Evolutionary conservation across 2,888 invertebrate species (phyloP), one percentile per base, ranked within the genome.

Genomic region (Halocaridina rubra): DNA sequence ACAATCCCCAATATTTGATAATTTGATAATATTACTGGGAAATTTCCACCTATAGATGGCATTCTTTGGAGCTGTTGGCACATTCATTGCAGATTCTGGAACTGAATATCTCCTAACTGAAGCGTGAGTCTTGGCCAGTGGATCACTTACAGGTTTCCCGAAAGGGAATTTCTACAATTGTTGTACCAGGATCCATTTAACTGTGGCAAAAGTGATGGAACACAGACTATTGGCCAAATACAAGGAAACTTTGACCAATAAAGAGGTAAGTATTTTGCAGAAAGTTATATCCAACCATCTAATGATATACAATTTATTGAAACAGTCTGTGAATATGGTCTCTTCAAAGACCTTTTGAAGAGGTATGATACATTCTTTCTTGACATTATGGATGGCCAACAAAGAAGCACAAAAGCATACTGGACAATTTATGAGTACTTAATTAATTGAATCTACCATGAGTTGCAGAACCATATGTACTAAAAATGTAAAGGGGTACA

Each of bases 81-180:
- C 76, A 76, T 76, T 24, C 24, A 24, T 76, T 16, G 27, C 19
- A 16, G 76, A 76, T 13, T 76, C 76, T 29, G 76, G 76, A n/a
- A 24, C 4, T 57, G 76, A 76, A 53, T 76, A 76, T 27, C 57
- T 76, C 19, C 19, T 76, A 16, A 76, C 76, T 24, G 76, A 76
- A 57, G 39, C 59, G 13, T 53, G 76, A 22, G 30, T 76, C 19
- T n/a, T 76, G 76, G 76, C 24, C 39, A 29, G 22, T 33, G 72
- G 72, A 33, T 76, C 76, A 8, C 33, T 76, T 1, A 76, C 19
- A 19, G 57, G 57, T 13, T 76, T 76, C 76, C 27, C 57, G 19
- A 13, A 27, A 57, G 76, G 76, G 5, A 76, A 76, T 13, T 76
- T 53, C 53, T 53, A 53, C 53, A 53, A 53, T 19, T 53, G 53